Conservation (phyloP, 2,113 vertebrate genomes). For the Micromys minutus region DNA sequence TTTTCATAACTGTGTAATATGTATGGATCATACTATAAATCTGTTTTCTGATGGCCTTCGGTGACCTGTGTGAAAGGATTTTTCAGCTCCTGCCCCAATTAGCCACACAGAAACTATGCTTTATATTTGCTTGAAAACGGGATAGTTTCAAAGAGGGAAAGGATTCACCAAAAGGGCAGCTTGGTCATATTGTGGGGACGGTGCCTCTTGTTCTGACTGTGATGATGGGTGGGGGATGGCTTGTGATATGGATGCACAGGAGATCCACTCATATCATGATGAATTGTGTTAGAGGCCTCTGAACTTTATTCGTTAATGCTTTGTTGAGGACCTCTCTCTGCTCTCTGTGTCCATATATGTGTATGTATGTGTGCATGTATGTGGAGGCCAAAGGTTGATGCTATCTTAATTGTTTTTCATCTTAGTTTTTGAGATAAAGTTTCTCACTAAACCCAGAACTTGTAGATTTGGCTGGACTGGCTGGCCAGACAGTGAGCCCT, state of each 20-base stretch:
- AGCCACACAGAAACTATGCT: background rate
- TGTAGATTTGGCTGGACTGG: background rate
- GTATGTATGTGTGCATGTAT: background rate
- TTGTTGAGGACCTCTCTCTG: background rate
- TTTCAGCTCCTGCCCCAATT: background rate
- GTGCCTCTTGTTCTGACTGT: no score
- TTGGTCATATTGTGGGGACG: background rate
- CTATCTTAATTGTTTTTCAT: background rate
- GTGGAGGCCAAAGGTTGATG: background rate
- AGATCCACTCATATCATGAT: background rate
- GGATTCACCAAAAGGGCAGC: background rate
- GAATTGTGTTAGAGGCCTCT: background rate
- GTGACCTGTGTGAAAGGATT: background rate
- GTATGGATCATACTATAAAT: background rate
- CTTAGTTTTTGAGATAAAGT: background rate
- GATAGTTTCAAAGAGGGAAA: background rate
- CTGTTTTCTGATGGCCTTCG: background rate
- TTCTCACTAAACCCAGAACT: background rate
- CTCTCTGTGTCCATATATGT: background rate
- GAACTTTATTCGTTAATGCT: background rate
- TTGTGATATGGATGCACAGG: background rate
- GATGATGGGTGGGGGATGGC: background rate
- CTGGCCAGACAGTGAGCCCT: background rate
- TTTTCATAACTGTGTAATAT: background rate
- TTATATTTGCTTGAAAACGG: background rate